Base-by-base conservation (phyloP, 37 sponge, comb jelly and placozoan genomes). In the Haliclona indistincta region DNA sequence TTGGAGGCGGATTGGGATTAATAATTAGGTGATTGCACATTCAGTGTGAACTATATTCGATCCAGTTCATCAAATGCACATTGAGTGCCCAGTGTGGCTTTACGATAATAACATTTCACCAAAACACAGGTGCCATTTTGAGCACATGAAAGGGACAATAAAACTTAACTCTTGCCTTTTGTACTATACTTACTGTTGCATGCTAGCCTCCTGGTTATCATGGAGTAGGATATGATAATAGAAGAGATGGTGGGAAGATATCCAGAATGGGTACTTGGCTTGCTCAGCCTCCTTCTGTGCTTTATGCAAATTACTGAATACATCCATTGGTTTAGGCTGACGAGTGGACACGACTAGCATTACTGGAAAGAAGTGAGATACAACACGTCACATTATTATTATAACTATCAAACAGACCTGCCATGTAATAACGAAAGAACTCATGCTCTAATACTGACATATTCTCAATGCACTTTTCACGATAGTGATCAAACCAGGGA, bases 401-500 rank as follows among this genome's bases (percentile, higher is more conserved):
- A 64, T 64, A 38, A 34, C 75, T 64, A 28, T 13, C 7, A 19
- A 38, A 38, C 10, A 43, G 76, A 87, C 88, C 78, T 30, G 75
- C 83, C n/a, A 89, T 65, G 22, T 83, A 87, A 51, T 94, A 81
- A 6, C 82, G 45, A 10, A 93, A 58, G 39, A 65, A 73, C 64
- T 88, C 94, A 25, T 88, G 83, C 33, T 89, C 87, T n/a, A 78
- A 77, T 22, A 83, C 75, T 51, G 73, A 78, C 53, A 95, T 60
- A 61, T 87, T 68, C 44, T 92, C 86, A 42, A 92, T 55, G 54
- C 72, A 98, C 22, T 35, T 51, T 33, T 95, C 87, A 30, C 96
- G 52, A 73, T 93, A 98, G 8, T 38, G 68, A 52, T 95, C 96
- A 72, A 69, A 98, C 96, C 99, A 93, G 2, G 91, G 94, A 43